phyloP scores from a whole-genome alignment of 2,113 vertebrate genomes.

The Hylia prasina region DNA sequence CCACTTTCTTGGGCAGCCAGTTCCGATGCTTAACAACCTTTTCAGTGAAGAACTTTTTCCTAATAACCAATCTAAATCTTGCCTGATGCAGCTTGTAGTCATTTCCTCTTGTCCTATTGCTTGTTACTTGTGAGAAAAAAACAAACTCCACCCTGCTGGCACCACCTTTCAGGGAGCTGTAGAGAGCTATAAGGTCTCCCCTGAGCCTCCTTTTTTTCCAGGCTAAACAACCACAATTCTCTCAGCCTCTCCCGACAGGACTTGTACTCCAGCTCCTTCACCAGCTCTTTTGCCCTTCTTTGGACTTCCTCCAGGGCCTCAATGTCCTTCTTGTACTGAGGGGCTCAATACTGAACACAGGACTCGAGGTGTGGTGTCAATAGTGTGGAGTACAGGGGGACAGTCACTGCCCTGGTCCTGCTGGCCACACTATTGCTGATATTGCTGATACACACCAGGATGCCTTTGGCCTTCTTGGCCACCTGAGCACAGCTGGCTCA shows the following conservation, averaged over 20 bases:
- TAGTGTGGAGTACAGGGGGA: no score
- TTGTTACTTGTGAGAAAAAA: neutral
- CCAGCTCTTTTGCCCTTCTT: neutral
- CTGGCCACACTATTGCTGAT: neutral
- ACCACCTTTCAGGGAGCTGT: neutral
- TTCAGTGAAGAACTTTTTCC: neutral
- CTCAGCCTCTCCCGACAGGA: neutral
- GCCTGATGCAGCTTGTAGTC: neutral
- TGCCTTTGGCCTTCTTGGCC: neutral
- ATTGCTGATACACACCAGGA: neutral
- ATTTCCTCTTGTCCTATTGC: neutral
- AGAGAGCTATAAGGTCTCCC: neutral
- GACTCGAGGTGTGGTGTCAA: fast-evolving
- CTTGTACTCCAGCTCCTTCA: neutral
- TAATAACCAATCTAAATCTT: neutral
- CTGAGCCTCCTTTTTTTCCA: neutral
- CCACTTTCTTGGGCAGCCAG: neutral
- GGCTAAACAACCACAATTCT: neutral
- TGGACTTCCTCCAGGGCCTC: neutral
- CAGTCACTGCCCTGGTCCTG: neutral
- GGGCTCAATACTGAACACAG: neutral
- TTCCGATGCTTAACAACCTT: neutral
- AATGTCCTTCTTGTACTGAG: neutral
- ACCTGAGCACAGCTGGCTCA: neutral
- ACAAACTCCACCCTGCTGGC: neutral